Percentiles rank a stretch among this genome's conserved stretches.
phyloP scores from a whole-genome alignment of 2,113 vertebrate species.

The Oxyura jamaicensis region DNA sequence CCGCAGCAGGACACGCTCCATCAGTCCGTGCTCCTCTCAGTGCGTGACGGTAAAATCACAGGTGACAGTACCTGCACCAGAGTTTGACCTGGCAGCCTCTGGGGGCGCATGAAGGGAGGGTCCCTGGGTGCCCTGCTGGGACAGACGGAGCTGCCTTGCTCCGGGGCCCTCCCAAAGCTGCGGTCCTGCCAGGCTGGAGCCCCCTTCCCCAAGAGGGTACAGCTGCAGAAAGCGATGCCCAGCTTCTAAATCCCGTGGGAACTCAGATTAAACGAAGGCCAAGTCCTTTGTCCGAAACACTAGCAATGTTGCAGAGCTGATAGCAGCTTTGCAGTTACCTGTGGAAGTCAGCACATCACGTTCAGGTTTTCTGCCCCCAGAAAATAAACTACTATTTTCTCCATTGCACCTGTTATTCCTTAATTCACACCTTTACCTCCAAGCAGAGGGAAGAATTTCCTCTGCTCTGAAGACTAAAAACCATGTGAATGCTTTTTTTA shows the following conservation, averaged over 20 bases:
- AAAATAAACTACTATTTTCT: neutral
- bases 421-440: neutral
- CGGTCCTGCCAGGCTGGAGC: neutral
- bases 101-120: rapidly evolving
- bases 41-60: rapidly evolving
- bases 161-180: neutral
- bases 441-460: neutral
- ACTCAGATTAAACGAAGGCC: neutral
- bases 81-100: neutral
- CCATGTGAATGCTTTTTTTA: neutral
- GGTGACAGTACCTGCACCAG: neutral
- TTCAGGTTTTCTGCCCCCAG: neutral
- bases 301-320: neutral
- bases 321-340: neutral
- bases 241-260: neutral
- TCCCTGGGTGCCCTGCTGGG: neutral
- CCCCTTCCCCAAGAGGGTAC: neutral
- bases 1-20: neutral
- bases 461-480: neutral
- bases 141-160: rapidly evolving
- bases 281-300: neutral
- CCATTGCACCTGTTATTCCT: neutral
- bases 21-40: neutral
- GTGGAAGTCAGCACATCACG: neutral
- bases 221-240: neutral